phyloP scores from a whole-genome alignment of 1,140 invertebrate genomes.

The Euwallacea similis region DNA sequence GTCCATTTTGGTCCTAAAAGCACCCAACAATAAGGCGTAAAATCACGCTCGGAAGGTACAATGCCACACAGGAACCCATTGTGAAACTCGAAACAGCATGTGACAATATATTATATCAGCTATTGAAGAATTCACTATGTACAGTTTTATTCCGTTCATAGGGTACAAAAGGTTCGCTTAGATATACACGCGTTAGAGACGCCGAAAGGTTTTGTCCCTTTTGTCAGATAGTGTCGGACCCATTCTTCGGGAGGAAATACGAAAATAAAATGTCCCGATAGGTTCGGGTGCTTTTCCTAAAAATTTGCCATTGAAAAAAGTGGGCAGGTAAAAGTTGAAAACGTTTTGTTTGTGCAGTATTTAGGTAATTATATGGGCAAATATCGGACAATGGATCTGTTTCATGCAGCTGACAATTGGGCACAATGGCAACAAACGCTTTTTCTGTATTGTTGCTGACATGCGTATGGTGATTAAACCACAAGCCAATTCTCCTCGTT shows the following conservation, averaged over 20 bases:
- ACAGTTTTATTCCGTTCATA: slow-evolving; percentile 54
- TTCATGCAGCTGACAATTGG: slow-evolving; percentile 35
- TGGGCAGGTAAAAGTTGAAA: slow-evolving; percentile 41
- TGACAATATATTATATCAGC: slow-evolving; percentile 54
- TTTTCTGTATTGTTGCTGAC: not conserved
- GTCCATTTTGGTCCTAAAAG: not conserved
- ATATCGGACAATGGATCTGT: slow-evolving; percentile 37
- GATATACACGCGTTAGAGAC: slow-evolving; percentile 54
- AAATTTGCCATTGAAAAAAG: slow-evolving; percentile 40
- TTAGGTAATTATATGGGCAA: slow-evolving; percentile 42
- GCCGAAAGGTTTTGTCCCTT: slow-evolving; percentile 51
- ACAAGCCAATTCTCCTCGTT: too few species aligned
- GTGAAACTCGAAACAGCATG: slow-evolving; percentile 50
- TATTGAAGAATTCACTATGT: slow-evolving; percentile 48
- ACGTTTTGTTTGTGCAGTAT: slow-evolving; percentile 39
- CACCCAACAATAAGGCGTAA: slow-evolving; percentile 18
- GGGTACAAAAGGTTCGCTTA: slow-evolving; percentile 48
- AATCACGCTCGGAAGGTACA: slow-evolving; percentile 43
- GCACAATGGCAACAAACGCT: slow-evolving; percentile 33
- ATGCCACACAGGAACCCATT: slow-evolving; percentile 53
- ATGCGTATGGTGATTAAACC: too few species aligned
- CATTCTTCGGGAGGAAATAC: slow-evolving; percentile 49
- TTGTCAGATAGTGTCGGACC: slow-evolving; percentile 50
- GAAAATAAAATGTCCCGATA: slow-evolving; percentile 43
- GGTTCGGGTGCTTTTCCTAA: slow-evolving; percentile 44